Evolutionary conservation across 2,888 invertebrate species (phyloP), one percentile per base, ranked within the genome.

Genomic region (Drosophila formosana): DNA sequence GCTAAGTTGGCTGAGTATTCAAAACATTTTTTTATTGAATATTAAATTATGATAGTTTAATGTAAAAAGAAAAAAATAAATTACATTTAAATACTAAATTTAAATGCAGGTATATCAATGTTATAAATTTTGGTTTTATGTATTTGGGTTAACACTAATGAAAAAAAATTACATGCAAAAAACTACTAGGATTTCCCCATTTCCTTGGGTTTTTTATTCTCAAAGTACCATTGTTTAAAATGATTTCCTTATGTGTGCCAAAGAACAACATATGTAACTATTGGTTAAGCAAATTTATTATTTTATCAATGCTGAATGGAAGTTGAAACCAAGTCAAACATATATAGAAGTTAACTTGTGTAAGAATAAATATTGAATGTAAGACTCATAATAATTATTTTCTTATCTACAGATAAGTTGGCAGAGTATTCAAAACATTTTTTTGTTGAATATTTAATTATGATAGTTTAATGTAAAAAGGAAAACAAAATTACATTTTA

Each of bases 191-290:
- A 18, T 18, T 18, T 18, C 18, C 18, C 18, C 18, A 18, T 18
- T 18, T 18, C 18, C 18, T 18, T 18, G 18, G 0, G 18, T n/a
- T n/a, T n/a, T n/a, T n/a, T n/a, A n/a, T n/a, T n/a, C n/a, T n/a
- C n/a, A n/a, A n/a, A n/a, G n/a, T n/a, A n/a, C n/a, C 47, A 57
- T 39, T 55, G 41, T 32, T n/a, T 23, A 23, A 23, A 30, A 55
- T 43, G 23, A 37, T 55, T 43, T 32, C 43, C 8, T 6, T n/a
- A 32, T 55, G 23, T 32, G 45, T 56, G 45, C 39, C 9, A 37
- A 1, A 28, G 41, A 28, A 25, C 9, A 8, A 28, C 28, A 30
- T 18, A 23, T 18, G 7, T 23, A 46, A 26, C 8, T 32, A 32
- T 55, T 11, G 25, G 46, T 26, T 56, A 25, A 45, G 1, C n/a